Conservation (phyloP, 2,888 invertebrate species). For the Lasioglossum pauxillum region DNA sequence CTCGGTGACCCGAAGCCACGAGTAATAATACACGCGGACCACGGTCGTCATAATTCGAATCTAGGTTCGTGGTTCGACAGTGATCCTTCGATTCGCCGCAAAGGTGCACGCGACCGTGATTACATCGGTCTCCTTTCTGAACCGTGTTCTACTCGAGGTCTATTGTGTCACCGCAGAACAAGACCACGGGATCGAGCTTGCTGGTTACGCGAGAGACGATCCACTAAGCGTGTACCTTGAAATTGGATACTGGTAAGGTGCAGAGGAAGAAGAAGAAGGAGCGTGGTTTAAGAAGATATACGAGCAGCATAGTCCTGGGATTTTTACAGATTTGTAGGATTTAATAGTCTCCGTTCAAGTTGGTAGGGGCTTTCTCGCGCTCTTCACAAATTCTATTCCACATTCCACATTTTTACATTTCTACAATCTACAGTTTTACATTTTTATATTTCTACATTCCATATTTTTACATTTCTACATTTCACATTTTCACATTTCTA, state of each 20-base stretch:
- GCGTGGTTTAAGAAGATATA: slow-evolving; percentile 8
- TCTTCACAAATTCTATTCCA: too few relatives aligned
- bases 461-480: too few relatives aligned
- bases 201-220: neutral
- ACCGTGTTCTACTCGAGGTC: neutral
- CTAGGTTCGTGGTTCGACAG: neutral
- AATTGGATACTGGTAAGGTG: neutral
- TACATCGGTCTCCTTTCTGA: neutral
- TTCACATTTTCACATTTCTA: too few relatives aligned
- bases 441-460: too few relatives aligned
- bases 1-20: neutral
- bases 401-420: neutral
- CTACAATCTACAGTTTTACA: too few relatives aligned
- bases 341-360: neutral
- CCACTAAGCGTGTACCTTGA: neutral
- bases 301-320: neutral
- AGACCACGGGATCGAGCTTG: neutral
- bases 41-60: neutral
- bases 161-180: slow-evolving; percentile 1
- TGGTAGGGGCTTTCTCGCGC: neutral
- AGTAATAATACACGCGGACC: neutral
- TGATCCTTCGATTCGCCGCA: neutral
- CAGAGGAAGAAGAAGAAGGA: neutral
- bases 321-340: neutral
- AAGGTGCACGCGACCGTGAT: slow-evolving; percentile 8